Percentiles rank a stretch among this genome's conserved stretches.
phyloP scores from a whole-genome alignment of 2,113 vertebrate species.

The Hypanus sabinus region DNA sequence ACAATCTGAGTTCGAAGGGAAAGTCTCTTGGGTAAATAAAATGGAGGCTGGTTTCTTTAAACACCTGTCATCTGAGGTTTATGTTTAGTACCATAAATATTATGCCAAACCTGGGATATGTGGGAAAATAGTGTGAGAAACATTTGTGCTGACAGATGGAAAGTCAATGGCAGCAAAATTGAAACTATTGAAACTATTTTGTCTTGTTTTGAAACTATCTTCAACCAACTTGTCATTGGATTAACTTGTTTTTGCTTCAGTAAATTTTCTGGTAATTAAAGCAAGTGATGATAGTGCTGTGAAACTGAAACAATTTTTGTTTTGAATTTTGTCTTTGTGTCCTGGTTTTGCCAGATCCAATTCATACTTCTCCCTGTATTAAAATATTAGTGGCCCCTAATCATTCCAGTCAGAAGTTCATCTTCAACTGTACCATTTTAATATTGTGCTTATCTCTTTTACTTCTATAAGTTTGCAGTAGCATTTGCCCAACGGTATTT shows the following conservation, averaged over 20 bases:
- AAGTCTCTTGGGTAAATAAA: slow-evolving; percentile 31
- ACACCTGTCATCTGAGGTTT: slow-evolving; percentile 34
- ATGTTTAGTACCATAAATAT: slow-evolving; percentile 30
- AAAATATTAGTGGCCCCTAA: not conserved
- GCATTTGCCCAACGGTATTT: too few species aligned
- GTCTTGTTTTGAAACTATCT: slow-evolving; percentile 27
- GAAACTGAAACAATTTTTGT: not conserved
- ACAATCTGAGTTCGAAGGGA: not conserved
- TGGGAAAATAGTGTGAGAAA: slow-evolving; percentile 25
- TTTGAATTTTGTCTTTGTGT: not conserved
- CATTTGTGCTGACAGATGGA: slow-evolving; percentile 15
- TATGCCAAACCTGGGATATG: slow-evolving; percentile 26
- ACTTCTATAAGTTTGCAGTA: not conserved
- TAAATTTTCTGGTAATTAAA: not conserved
- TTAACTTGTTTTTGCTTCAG: not conserved
- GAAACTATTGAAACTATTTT: not conserved
- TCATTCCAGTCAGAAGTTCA: not conserved
- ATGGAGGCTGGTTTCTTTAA: slow-evolving; percentile 23
- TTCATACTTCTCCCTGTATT: not conserved
- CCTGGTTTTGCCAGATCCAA: not conserved
- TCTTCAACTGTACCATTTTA: not conserved
- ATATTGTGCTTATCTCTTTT: not conserved
- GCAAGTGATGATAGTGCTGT: not conserved
- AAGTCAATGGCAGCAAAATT: slow-evolving; percentile 23
- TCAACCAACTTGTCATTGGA: not conserved